Conservation (phyloP, 2,888 invertebrate species). For the Amphipoea oculea region DNA sequence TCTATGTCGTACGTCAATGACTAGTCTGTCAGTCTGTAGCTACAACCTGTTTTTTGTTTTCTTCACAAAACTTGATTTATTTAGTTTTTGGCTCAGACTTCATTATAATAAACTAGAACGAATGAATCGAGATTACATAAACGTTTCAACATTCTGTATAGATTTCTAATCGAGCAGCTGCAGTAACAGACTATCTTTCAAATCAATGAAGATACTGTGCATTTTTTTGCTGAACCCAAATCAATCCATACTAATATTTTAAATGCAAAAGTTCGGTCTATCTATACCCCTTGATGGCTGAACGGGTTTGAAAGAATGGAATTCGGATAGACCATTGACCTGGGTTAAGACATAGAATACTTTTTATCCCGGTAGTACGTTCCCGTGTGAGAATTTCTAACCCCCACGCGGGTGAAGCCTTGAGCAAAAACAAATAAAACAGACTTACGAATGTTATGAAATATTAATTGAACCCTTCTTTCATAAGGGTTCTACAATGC, state of each 20-base stretch:
- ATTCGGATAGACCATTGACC: neutral
- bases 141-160: slow-evolving; percentile 22
- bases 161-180: slow-evolving; percentile 33
- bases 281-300: neutral
- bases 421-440: neutral
- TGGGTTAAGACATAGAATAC: neutral
- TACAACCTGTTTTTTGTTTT: neutral
- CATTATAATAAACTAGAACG: neutral
- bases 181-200: neutral
- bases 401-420: neutral
- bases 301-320: neutral
- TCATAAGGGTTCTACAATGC: neutral
- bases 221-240: neutral
- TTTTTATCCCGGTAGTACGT: neutral
- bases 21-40: neutral
- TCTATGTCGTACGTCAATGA: neutral
- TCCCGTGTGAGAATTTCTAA: neutral
- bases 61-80: neutral
- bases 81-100: neutral
- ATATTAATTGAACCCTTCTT: neutral
- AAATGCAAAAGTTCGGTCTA: neutral
- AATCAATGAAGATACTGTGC: neutral
- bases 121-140: slow-evolving; percentile 2
- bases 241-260: neutral
- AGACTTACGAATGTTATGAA: neutral